Evolutionary conservation across 2,113 vertebrate genomes (phyloP), one percentile per base, ranked within the genome.

Genomic region (Gallinago undulata): DNA sequence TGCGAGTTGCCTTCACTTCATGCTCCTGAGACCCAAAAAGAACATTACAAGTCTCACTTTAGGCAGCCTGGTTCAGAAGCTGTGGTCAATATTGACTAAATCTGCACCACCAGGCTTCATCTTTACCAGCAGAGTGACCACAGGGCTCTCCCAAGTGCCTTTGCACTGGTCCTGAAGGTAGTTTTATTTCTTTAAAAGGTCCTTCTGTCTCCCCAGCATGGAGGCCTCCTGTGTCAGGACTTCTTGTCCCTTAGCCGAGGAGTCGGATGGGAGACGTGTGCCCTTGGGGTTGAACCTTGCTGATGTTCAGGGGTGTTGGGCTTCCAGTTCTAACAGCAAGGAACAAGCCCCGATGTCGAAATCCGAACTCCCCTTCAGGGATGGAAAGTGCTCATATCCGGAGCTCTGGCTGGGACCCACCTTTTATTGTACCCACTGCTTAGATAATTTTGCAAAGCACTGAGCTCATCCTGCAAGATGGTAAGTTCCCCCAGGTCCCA

Each of bases 321-420:
- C 76, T 96, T 72, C 90, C 79, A 94, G 88, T 64, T 47, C 76
- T 25, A 25, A 60, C 85, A 92, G 88, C 64, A 15, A 67, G 76
- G 67, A 92, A 89, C 88, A 90, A 94, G 88, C 85, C 85, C 51
- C 0, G 8, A 19, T 95, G 96, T 94, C 0, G 91, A 86, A 96
- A 97, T 81, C 76, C 24, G 1, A 69, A 10, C 69, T 95, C 24
- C 83, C 92, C 95, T 92, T 17, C 73, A 92, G 96, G 92, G 94
- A 41, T 94, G 84, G 90, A 56, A 94, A 68, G 33, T 31, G 66
- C 53, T 96, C 69, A 64, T 90, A 90, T 92, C 96, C 43, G 39
- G 80, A 87, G 88, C 11, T 43, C 92, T 96, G 96, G 88, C 96
- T 95, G 95, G 39, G 64, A 48, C 94, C 79, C 93, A 90, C 86